phyloP scores from a whole-genome alignment of 2,888 invertebrate species.

The Ophion ventricosus region DNA sequence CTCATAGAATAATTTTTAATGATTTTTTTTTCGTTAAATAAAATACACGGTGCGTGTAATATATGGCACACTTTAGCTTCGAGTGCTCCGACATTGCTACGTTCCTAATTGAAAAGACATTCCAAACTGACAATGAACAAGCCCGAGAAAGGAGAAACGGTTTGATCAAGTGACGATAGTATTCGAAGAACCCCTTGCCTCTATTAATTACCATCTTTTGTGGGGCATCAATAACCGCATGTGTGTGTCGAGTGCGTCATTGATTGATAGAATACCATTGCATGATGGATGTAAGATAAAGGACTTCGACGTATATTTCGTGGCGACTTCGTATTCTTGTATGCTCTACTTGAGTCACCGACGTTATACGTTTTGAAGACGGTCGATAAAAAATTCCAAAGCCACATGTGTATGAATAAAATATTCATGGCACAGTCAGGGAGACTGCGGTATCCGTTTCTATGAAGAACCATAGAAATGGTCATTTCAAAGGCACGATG shows the following conservation, averaged over 20 bases:
- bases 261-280: constrained; percentile 60
- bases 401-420: neutral
- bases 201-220: constrained; percentile 66
- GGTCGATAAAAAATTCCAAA: constrained; percentile 28
- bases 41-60: neutral
- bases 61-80: neutral
- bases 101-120: constrained; percentile 18
- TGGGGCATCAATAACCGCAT: constrained; percentile 71
- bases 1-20: neutral
- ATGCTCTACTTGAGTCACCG: constrained; percentile 34
- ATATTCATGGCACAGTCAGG: constrained; percentile 7
- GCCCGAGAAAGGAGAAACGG: constrained; percentile 3
- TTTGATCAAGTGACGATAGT: constrained; percentile 66
- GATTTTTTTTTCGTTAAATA: neutral
- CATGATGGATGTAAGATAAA: constrained; percentile 38
- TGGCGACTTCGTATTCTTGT: neutral
- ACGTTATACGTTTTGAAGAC: constrained; percentile 12
- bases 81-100: neutral
- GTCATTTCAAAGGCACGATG: neutral
- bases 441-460: neutral
- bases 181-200: constrained; percentile 54
- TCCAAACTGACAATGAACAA: constrained; percentile 11
- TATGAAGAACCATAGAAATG: constrained; percentile 1
- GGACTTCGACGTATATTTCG: constrained; percentile 17
- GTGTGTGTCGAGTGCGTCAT: constrained; percentile 63